Evolutionary conservation across 2,113 vertebrate species (phyloP), one percentile per base, ranked within the genome.

Genomic region (Progne subis): DNA sequence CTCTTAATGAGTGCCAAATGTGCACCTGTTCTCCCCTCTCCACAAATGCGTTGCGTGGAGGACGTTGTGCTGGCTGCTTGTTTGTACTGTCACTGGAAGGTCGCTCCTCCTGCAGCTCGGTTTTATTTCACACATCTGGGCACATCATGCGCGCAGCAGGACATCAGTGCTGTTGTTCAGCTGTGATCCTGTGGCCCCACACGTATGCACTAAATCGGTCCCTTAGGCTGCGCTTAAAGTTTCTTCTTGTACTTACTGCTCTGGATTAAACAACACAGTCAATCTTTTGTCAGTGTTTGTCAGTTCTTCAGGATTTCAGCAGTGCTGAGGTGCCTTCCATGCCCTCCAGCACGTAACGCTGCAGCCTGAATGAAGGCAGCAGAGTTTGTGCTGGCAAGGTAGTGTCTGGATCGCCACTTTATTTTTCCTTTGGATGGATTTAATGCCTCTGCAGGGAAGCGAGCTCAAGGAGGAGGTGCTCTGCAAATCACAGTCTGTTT

Each of bases 1-100:
- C 16, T 84, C 49, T 56, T 93, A 59, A 92, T 88, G 86, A 92
- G 57, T 94, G 81, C 75, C 93, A 96, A 49, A 84, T 93, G 76
- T 63, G 64, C 71, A 74, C 85, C 82, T 92, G 84, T 81, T 94
- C 29, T 26, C n/a, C 24, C 13, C 19, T 32, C 14, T 80, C n/a
- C 43, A 5, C 44, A 81, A 88, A 57, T 46, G 16, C 2, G 34
- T 85, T 72, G 75, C 44, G 19, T 52, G 63, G 87, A 47, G 20
- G 25, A 34, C 15, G 3, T 82, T 78, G 82, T 79, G 59, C 59
- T 82, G 59, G 52, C n/a, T 6, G 4, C 28, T 91, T 94, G 86
- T 91, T 91, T 87, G 56, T 79, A 18, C 53, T 52, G 18, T 14
- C 31, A 57, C 56, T 50, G 71, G 65, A 68, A 31, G 52, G 70